Base-by-base conservation (phyloP, 2,797 vertebrate genomes). In the Xenentodon cancila region DNA sequence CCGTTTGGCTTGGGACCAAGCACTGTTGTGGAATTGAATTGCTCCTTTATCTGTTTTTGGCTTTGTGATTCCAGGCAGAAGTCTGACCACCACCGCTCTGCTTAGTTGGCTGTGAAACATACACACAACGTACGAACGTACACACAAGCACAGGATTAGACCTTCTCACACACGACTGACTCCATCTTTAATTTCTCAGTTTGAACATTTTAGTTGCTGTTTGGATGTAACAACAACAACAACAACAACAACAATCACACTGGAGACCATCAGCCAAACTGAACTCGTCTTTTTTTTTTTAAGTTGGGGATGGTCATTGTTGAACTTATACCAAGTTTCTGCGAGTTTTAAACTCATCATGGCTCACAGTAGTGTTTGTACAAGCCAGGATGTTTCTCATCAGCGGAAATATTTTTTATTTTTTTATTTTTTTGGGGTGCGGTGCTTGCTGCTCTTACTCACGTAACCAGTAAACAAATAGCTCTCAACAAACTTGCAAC, bases 1-100 rank as follows among this genome's bases (percentile, higher is more conserved):
- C 65, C 73, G 70, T 89, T 91, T 87, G 90, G 87, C 86, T 84
- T 56, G 69, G 82, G 73, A 77, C 79, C 48, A 64, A 68, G 75
- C 62, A 63, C 87, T 83, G 87, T 86, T 75, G 82, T 87, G 78
- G 91, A 89, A 90, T 84, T 86, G 87, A 92, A 84, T 91, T 88
- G 79, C 81, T 87, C 73, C 87, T 86, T 92, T 89, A 91, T 92
- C 89, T 88, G 66, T 79, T 84, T 80, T 80, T 58, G 51, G 79
- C 81, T 83, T 87, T 84, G 79, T 83, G 79, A 87, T 90, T 87
- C 76, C 82, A 83, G 79, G 85, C 84, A 80, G 83, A 88, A 81
- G 79, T 89, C 81, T 75, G 85, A 85, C 85, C 85, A 75, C 79
- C 48, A 17, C 67, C 70, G 87, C 84, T 86, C 75, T 84, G 89